These are phyloP conservation scores for Chaetorhynchus papuensis DNA, from an alignment of 2,113 vertebrate genomes.

Conservation along the genomic window DNA sequence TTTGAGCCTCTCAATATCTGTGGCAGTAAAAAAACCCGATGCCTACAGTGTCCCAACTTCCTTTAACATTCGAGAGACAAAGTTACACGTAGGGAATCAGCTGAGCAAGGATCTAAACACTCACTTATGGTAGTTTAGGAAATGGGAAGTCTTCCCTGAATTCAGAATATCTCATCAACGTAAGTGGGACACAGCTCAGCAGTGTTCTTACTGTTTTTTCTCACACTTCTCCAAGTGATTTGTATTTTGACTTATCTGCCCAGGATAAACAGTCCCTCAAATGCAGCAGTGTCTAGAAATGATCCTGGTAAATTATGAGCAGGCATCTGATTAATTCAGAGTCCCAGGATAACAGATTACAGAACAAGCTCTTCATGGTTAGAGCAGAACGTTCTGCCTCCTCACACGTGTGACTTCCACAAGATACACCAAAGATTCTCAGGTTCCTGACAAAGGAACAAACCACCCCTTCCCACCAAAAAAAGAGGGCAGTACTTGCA, in stretches of 20 bases:
- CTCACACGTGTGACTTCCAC: neutral
- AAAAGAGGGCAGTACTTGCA: neutral
- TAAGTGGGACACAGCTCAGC: neutral
- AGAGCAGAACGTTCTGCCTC: neutral
- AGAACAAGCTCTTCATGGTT: neutral
- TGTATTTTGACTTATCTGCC: neutral
- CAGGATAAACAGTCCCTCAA: neutral
- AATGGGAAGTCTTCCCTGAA: neutral
- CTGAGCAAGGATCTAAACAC: neutral
- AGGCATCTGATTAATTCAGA: neutral
- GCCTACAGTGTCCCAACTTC: neutral
- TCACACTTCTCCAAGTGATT: neutral
- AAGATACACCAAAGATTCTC: neutral
- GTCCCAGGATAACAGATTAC: neutral
- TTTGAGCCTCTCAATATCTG: neutral
- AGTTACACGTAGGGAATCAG: neutral
- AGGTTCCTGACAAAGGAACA: neutral
- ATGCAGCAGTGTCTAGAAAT: neutral
- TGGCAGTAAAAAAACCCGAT: neutral
- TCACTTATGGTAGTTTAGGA: neutral
- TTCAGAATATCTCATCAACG: neutral
- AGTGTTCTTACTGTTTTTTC: neutral
- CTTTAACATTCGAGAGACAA: neutral
- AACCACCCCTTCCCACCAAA: too few relatives aligned
- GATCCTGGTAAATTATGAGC: neutral